Percentiles rank a stretch among this genome's conserved stretches.
Evolutionary conservation across 2,888 invertebrate genomes (phyloP).

Genomic region (Drosophila lutescens): DNA sequence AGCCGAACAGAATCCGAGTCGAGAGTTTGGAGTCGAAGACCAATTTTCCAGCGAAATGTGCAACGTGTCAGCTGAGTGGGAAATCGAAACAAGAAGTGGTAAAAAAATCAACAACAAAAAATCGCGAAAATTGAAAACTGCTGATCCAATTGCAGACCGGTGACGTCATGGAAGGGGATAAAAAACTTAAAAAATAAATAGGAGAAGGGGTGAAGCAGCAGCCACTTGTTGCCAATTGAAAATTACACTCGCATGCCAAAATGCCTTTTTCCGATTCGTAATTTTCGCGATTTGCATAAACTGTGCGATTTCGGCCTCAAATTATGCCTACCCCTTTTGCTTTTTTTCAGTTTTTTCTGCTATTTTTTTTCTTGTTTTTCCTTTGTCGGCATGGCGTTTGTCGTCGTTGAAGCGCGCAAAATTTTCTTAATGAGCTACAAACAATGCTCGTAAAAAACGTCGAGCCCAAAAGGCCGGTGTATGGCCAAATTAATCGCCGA

Average conservation of each 20-base stretch:
- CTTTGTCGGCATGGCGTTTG: conserved; percentile 50
- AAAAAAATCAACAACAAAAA: not conserved
- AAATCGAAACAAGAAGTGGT: conserved; percentile 31
- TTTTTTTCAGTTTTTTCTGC: not conserved
- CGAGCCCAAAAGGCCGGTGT: conserved; percentile 14
- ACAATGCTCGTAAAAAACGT: conserved; percentile 60
- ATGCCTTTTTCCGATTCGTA: conserved; percentile 50
- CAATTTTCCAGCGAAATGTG: conserved; percentile 59
- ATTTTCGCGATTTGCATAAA: conserved; percentile 66
- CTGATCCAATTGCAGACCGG: conserved; percentile 10
- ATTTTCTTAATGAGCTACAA: conserved; percentile 76
- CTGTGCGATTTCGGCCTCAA: conserved; percentile 65
- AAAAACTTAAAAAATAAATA: not conserved
- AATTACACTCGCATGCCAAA: conserved; percentile 58
- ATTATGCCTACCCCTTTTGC: conserved; percentile 51
- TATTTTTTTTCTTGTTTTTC: conserved; percentile 14
- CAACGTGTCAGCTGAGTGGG: conserved; percentile 63
- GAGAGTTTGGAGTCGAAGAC: conserved; percentile 5
- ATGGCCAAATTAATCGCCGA: conserved; percentile 65
- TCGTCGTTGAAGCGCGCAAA: conserved; percentile 67
- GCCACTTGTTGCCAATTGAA: conserved; percentile 38
- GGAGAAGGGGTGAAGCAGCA: conserved; percentile 7
- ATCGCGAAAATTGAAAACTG: conserved; percentile 4
- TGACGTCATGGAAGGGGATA: conserved; percentile 25
- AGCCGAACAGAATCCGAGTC: conserved; percentile 30